These are phyloP conservation scores for Scaeva pyrastri DNA, from an alignment of 2,888 invertebrate species.

Conservation along the genomic window DNA sequence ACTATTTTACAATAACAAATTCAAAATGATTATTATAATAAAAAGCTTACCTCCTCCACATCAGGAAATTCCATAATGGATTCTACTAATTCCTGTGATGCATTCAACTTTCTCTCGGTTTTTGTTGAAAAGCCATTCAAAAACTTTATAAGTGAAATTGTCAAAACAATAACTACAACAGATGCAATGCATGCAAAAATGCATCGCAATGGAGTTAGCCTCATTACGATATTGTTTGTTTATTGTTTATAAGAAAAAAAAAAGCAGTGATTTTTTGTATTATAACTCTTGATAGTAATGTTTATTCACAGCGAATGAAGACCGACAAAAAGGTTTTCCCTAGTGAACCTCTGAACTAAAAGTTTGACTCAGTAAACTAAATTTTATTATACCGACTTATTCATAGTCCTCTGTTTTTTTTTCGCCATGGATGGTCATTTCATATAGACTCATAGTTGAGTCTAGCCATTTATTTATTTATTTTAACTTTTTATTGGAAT, in stretches of 20 bases:
- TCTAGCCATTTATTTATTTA: neutral
- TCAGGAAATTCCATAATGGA: slow-evolving; percentile 22
- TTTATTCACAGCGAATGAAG: slow-evolving; percentile 27
- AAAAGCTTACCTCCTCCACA: slow-evolving; percentile 45
- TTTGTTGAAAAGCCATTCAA: slow-evolving; percentile 14
- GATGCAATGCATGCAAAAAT: slow-evolving; percentile 30
- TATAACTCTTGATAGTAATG: slow-evolving; percentile 2
- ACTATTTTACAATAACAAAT: too few relatives aligned
- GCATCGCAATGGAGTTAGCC: slow-evolving; percentile 35
- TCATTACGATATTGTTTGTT: slow-evolving; percentile 57
- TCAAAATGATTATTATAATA: too few relatives aligned
- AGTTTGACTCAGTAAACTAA: slow-evolving; percentile 14
- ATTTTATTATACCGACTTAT: neutral
- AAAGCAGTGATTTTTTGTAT: slow-evolving; percentile 4
- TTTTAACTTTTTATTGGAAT: slow-evolving; percentile 43
- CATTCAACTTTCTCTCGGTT: slow-evolving; percentile 40
- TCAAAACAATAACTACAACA: slow-evolving; percentile 51
- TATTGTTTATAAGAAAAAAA: slow-evolving; percentile 31
- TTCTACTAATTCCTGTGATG: neutral
- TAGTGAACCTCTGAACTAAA: slow-evolving; percentile 46
- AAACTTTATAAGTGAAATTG: slow-evolving; percentile 40
- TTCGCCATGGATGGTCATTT: neutral
- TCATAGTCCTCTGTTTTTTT: neutral
- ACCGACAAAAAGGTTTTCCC: slow-evolving; percentile 53
- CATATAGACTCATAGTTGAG: too few relatives aligned